Percentiles rank a stretch among this genome's conserved stretches.
phyloP scores from a whole-genome alignment of 2,797 vertebrate species.

The Sebastes minor region DNA sequence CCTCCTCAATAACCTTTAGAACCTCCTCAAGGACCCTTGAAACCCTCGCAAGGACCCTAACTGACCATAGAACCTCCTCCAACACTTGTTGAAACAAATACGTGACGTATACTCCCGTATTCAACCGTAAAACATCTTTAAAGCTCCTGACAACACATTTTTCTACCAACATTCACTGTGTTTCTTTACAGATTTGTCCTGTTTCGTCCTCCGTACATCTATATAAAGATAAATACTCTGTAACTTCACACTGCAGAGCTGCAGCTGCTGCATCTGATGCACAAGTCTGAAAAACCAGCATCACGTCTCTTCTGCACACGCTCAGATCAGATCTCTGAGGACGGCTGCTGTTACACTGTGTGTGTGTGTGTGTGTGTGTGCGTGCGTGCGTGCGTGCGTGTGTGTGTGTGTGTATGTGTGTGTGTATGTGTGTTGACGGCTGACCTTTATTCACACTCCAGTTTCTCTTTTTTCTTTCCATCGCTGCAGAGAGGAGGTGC shows the following conservation, averaged over 20 bases:
- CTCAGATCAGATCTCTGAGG: constrained; percentile 12
- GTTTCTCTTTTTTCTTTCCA: constrained; percentile 15
- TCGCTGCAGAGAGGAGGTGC: constrained; percentile 20
- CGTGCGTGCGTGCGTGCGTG: fast-evolving
- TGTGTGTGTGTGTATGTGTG: background rate
- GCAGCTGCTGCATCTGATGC: constrained; percentile 19
- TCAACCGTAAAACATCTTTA: background rate
- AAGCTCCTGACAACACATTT: too few relatives aligned
- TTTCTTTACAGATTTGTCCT: too few relatives aligned
- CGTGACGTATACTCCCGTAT: background rate
- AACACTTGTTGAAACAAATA: background rate
- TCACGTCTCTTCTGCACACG: constrained; percentile 17
- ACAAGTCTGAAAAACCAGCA: background rate
- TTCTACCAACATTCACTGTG: too few relatives aligned
- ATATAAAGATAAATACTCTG: too few relatives aligned
- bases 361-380: too few relatives aligned
- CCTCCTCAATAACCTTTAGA: background rate
- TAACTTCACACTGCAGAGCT: too few relatives aligned
- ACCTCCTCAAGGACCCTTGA: background rate
- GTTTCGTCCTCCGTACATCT: too few relatives aligned
- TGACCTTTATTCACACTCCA: constrained; percentile 72
- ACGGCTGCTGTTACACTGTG: background rate
- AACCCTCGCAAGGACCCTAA: background rate
- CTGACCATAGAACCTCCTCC: background rate
- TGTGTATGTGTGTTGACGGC: constrained; percentile 27